Conservation (phyloP, 2,888 invertebrate genomes). For the Erebia epiphron region DNA sequence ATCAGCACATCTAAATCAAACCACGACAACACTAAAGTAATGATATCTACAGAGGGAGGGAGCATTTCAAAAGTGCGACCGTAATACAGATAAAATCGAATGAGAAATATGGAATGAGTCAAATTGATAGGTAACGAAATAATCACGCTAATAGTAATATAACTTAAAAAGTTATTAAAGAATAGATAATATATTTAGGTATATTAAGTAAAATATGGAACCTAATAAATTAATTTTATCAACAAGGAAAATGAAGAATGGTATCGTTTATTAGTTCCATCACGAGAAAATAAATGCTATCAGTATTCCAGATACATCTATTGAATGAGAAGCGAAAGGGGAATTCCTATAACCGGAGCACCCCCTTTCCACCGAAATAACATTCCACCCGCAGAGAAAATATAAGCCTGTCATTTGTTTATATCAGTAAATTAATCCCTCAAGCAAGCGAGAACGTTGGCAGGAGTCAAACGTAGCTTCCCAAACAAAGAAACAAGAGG, state of each 20-base stretch:
- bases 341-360: constrained; percentile 53
- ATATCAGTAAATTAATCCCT: constrained; percentile 71
- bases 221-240: not conserved
- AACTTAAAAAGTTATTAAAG: no score
- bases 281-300: constrained; percentile 12
- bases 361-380: constrained; percentile 52
- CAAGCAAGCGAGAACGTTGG: constrained; percentile 41
- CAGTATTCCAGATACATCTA: constrained; percentile 17
- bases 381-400: constrained; percentile 52
- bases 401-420: constrained; percentile 73
- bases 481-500: constrained; percentile 76
- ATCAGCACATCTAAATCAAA: no score
- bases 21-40: no score
- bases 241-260: not conserved
- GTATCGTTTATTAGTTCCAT: constrained; percentile 5
- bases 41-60: no score
- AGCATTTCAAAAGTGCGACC: no score
- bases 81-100: no score
- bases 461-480: constrained; percentile 66
- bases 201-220: no score
- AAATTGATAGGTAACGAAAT: no score
- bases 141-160: no score
- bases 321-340: constrained; percentile 45
- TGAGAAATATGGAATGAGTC: no score
- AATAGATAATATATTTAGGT: not conserved